phyloP scores from a whole-genome alignment of 2,888 invertebrate species.

The Ophion ellenae region DNA sequence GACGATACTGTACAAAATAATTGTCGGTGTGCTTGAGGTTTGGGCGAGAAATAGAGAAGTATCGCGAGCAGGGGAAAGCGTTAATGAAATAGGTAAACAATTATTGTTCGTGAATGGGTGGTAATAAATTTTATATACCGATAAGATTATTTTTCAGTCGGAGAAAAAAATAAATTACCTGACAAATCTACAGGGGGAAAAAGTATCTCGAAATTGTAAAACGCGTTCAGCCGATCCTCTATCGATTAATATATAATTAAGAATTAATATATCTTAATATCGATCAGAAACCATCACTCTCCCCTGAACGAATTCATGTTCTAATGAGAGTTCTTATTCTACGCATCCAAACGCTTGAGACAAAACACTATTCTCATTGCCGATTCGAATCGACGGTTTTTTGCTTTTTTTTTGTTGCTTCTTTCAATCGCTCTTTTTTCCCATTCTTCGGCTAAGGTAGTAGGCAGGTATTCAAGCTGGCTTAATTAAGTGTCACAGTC shows the following conservation, averaged over 20 bases:
- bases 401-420: conserved; percentile 33
- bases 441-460: conserved; percentile 62
- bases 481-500: conserved; percentile 81
- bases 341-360: conserved; percentile 53
- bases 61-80: conserved; percentile 2
- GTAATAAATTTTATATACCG: background rate
- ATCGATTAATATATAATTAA: conserved; percentile 38
- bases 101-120: background rate
- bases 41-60: conserved; percentile 4
- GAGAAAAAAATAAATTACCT: conserved; percentile 30
- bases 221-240: conserved; percentile 28
- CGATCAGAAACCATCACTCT: conserved; percentile 48
- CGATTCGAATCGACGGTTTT: conserved; percentile 5
- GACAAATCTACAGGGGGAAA: conserved; percentile 28
- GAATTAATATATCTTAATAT: conserved; percentile 46
- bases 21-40: conserved; percentile 40
- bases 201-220: conserved; percentile 37
- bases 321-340: conserved; percentile 50
- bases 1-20: conserved; percentile 49
- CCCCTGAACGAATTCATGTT: conserved; percentile 40
- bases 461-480: conserved; percentile 83
- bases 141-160: background rate
- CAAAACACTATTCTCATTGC: conserved; percentile 53
- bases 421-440: conserved; percentile 25
- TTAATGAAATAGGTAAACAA: background rate